phyloP scores from a whole-genome alignment of 2,888 invertebrate genomes.

The Nemurella pictetii region DNA sequence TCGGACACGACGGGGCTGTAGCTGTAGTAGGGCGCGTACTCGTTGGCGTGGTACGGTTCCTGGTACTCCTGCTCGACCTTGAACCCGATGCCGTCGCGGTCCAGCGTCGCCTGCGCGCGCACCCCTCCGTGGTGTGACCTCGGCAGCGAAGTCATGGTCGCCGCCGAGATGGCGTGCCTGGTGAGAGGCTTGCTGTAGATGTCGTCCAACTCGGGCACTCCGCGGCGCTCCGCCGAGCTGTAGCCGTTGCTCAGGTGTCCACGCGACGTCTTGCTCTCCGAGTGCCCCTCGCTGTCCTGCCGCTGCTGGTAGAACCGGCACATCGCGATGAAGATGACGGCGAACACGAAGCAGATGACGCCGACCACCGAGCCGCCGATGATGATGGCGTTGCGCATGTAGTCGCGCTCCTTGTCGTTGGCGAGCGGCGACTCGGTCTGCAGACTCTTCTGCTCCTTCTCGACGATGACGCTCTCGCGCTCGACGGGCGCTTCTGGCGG shows the following conservation, averaged over 20 bases:
- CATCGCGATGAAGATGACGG: conserved; percentile 72
- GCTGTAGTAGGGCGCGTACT: conserved; percentile 75
- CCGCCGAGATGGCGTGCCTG: conserved; percentile 54
- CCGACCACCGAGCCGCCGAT: conserved; percentile 76
- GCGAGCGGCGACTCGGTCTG: conserved; percentile 55
- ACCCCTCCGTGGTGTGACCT: conserved; percentile 47
- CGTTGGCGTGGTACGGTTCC: conserved; percentile 76
- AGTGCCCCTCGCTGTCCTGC: conserved; percentile 73
- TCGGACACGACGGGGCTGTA: conserved; percentile 76
- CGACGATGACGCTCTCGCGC: conserved; percentile 47
- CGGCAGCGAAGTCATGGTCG: conserved; percentile 55
- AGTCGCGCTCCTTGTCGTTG: conserved; percentile 69
- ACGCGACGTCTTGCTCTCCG: conserved; percentile 62
- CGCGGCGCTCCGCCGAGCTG: conserved; percentile 57
- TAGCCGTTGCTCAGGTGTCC: conserved; percentile 57
- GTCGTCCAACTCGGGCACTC: conserved; percentile 62
- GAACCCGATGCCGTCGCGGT: conserved; percentile 53
- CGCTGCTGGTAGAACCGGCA: conserved; percentile 67
- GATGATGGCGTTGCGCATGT: conserved; percentile 74
- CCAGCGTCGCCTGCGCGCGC: conserved; percentile 59
- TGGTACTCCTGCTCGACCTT: conserved; percentile 72
- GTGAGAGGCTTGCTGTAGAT: conserved; percentile 45
- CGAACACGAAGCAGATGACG: conserved; percentile 71
- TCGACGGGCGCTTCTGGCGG: conserved; percentile 55
- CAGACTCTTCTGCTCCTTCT: conserved; percentile 42